Percentiles rank a stretch among this genome's conserved stretches.
Conservation (phyloP, 2,888 invertebrate genomes). For the Lagria hirta region DNA sequence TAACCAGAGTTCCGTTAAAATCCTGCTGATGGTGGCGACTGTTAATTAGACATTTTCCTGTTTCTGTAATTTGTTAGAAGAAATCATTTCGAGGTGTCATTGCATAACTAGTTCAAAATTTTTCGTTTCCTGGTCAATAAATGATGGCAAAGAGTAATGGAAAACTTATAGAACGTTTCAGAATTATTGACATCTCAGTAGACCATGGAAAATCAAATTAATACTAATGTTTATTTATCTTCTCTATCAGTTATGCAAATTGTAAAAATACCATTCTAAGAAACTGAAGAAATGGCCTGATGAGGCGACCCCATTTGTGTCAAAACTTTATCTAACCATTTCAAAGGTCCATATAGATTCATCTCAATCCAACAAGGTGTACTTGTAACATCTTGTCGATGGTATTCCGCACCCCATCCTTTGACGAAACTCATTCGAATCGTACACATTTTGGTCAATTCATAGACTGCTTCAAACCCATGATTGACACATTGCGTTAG, state of each 20-base stretch:
- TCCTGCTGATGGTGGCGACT: no score
- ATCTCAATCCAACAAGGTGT: slow-evolving; percentile 99
- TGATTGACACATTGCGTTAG: slow-evolving; percentile 96
- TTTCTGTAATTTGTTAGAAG: no score
- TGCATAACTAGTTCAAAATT: slow-evolving; percentile 9
- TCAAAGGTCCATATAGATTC: slow-evolving; percentile 95
- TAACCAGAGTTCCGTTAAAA: no score
- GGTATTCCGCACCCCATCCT: slow-evolving; percentile 99
- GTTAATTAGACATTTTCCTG: no score
- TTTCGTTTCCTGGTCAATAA: slow-evolving; percentile 4
- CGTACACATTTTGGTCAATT: slow-evolving; percentile 98
- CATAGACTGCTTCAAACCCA: slow-evolving; percentile 98
- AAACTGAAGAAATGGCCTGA: slow-evolving; percentile 94
- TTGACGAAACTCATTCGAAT: slow-evolving; percentile 99
- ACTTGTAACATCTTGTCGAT: slow-evolving; percentile 97
- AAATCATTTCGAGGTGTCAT: no score
- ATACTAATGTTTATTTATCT: neutral
- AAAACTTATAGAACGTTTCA: neutral
- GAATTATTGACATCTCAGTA: no score
- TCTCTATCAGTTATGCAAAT: slow-evolving; percentile 2
- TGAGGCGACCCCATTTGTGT: slow-evolving; percentile 99
- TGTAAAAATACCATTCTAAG: slow-evolving; percentile 57
- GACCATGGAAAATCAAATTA: no score
- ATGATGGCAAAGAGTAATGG: slow-evolving; percentile 1
- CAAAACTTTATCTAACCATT: slow-evolving; percentile 97